phyloP scores from a whole-genome alignment of 2,113 vertebrate species.

The Gambusia affinis region DNA sequence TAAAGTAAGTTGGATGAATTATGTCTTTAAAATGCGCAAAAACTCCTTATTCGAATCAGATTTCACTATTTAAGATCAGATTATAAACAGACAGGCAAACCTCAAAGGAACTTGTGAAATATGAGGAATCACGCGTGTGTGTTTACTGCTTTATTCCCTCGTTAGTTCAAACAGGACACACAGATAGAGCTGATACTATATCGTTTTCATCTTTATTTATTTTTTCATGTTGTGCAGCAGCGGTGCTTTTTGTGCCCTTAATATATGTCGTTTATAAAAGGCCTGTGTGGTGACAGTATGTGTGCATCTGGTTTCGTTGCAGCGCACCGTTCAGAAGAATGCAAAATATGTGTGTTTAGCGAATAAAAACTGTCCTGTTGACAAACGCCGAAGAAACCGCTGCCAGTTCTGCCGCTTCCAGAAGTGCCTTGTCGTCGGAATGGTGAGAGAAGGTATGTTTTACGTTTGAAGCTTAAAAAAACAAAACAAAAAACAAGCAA shows the following conservation, averaged over 20 bases:
- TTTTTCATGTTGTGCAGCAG: background rate
- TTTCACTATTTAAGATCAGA: background rate
- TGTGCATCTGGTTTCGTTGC: conserved; percentile 30
- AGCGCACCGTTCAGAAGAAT: conserved; percentile 99
- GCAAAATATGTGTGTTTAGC: conserved; percentile 98
- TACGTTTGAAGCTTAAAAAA: background rate
- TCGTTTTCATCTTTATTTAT: conserved; percentile 18
- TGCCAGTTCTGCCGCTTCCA: conserved; percentile 97
- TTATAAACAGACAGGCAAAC: conserved; percentile 82
- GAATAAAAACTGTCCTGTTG: conserved; percentile 98
- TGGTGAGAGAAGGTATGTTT: conserved; percentile 97
- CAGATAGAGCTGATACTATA: conserved; percentile 51
- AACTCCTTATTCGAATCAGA: background rate
- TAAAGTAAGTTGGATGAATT: conserved; percentile 83
- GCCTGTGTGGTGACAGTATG: conserved; percentile 22
- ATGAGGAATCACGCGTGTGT: conserved; percentile 86
- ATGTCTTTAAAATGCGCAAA: background rate
- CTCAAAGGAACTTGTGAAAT: conserved; percentile 85
- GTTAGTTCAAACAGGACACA: conserved; percentile 75
- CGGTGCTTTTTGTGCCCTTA: background rate
- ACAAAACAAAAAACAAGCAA: no score
- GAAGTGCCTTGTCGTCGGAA: conserved; percentile 96
- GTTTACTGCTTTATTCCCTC: conserved; percentile 81
- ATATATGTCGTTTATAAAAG: background rate
- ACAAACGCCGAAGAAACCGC: conserved; percentile 94